These are phyloP conservation scores for Chelonia mydas DNA, from an alignment of 2,797 vertebrate species.

Conservation along the genomic window DNA sequence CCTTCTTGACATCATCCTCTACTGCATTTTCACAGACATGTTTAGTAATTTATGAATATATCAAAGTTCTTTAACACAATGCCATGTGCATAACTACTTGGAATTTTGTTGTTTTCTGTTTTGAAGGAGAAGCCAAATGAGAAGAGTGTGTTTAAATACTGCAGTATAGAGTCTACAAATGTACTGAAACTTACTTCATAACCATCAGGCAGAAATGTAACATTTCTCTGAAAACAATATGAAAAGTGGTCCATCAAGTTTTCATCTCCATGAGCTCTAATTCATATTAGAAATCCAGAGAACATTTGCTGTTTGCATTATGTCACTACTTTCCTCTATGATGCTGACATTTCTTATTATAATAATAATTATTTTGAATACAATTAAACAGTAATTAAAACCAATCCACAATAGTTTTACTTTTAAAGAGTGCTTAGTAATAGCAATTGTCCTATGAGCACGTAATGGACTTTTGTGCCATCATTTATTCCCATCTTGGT, in stretches of 20 bases:
- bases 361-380: neutral
- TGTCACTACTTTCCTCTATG: rapidly evolving
- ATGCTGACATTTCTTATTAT: neutral
- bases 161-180: neutral
- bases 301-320: neutral
- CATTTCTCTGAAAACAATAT: rapidly evolving
- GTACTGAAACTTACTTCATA: neutral
- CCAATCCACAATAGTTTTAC: neutral
- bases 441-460: neutral
- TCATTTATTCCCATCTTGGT: neutral
- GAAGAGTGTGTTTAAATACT: neutral
- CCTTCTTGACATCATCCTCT: neutral
- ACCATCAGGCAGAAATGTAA: rapidly evolving
- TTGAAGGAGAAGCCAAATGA: neutral
- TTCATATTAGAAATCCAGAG: neutral
- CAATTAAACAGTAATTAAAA: rapidly evolving
- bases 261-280: neutral
- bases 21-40: neutral
- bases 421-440: neutral
- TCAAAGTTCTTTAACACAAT: neutral
- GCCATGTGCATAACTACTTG: neutral
- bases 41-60: neutral
- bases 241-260: neutral
- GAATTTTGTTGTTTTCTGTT: neutral
- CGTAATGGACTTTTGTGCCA: neutral